Evolutionary conservation across 2,113 vertebrate genomes (phyloP).

Genomic region (Parus major): DNA sequence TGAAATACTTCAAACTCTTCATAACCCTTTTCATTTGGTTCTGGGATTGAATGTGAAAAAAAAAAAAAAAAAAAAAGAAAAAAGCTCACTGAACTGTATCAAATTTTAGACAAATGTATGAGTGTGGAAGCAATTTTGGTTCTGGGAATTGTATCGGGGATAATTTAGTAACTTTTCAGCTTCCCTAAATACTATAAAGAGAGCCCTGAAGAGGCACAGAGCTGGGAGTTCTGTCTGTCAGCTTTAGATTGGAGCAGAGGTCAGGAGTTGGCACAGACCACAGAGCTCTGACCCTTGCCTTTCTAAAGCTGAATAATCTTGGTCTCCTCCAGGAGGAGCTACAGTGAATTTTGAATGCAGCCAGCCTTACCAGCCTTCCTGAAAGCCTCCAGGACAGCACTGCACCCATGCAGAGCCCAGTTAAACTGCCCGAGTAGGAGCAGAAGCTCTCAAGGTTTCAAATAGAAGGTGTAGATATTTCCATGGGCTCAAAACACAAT

Average conservation of each 20-base stretch:
- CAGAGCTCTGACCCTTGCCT: neutral
- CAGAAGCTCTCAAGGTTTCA: neutral
- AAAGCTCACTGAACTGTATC: neutral
- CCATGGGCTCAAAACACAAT: neutral
- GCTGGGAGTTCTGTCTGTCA: neutral
- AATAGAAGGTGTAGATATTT: neutral
- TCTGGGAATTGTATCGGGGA: neutral
- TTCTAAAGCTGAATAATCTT: neutral
- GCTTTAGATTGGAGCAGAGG: neutral
- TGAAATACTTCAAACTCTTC: neutral
- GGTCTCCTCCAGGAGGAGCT: neutral
- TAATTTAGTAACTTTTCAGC: neutral
- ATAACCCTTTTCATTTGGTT: neutral
- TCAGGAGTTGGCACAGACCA: neutral
- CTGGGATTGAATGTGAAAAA: neutral
- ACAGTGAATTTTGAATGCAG: neutral
- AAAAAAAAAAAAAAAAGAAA: neutral
- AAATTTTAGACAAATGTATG: neutral
- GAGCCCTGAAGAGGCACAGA: neutral
- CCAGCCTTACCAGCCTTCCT: neutral
- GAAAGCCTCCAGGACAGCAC: neutral
- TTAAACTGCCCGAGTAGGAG: neutral
- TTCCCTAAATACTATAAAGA: neutral
- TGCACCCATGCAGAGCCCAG: neutral
- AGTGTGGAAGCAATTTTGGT: neutral